Base-by-base conservation (phyloP, 2,888 invertebrate genomes). In the Chloroclystis v-ata region DNA sequence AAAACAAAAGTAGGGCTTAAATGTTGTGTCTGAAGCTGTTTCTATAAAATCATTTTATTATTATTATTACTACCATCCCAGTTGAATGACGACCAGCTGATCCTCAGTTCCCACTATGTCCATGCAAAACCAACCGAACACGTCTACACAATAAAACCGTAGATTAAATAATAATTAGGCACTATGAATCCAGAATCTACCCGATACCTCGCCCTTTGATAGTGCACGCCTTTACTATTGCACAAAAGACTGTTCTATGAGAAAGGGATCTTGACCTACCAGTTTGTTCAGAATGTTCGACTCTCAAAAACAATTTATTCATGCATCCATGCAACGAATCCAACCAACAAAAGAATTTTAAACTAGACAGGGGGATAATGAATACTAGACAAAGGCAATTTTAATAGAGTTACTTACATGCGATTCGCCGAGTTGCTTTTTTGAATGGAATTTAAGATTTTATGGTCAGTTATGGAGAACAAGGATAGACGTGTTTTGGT, bases 231-330 rank as follows among this genome's bases (percentile, higher is more conserved):
- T 82, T 83, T 78, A 82, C 84, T 83, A 85, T 77, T 62, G 70
- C 70, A 85, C 82, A 84, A 85, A 83, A 63, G 75, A 71, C 57
- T 79, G 69, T 74, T 86, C 85, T 86, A 86, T 86, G 85, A 87
- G 87, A 86, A 87, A 83, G 78, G 84, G 79, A 84, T 84, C 86
- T 83, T 83, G 86, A 86, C 82, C 84, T 86, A 86, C 86, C 86
- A 87, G 87, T 87, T 86, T 79, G 71, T 78, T 75, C 75, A 68
- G 76, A 78, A 75, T 69, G 72, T 78, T 78, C 78, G 65, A 76
- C 72, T 82, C 76, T 77, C 72, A 79, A 82, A 81, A 83, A 82
- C 81, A 83, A 85, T 85, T 84, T 84, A 85, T 87, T 84, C 85
- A 84, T 85, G 82, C 83, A 83, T 80, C 78, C 78, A 78, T 80